Conservation (phyloP, 2,888 invertebrate genomes). For the Epinotia brunnichana region DNA sequence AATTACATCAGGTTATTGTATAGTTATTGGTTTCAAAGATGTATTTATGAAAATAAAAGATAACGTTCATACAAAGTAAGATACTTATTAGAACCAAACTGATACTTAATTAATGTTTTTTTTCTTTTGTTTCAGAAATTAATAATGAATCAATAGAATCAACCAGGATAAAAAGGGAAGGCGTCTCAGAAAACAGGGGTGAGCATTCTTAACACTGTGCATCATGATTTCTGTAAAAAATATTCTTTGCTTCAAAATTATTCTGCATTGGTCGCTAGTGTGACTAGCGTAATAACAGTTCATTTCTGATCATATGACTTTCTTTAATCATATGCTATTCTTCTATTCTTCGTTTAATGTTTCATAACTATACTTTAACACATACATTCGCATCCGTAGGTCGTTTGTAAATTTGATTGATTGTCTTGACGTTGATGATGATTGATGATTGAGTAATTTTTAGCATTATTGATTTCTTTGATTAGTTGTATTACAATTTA, state of each 20-base stretch:
- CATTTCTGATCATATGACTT: constrained; percentile 10
- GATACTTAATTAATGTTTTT: neutral
- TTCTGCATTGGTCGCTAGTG: constrained; percentile 19
- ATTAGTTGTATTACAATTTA: neutral
- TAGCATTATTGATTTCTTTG: neutral
- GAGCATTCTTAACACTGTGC: constrained; percentile 52
- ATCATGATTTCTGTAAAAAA: constrained; percentile 51
- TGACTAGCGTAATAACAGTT: constrained; percentile 29
- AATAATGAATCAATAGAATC: constrained; percentile 72
- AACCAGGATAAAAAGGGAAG: constrained; percentile 78
- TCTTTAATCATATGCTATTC: constrained; percentile 7
- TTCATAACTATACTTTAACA: constrained; percentile 25
- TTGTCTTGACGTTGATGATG: constrained; percentile 46
- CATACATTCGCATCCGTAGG: constrained; percentile 26
- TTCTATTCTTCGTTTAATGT: constrained; percentile 21
- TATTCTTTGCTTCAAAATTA: constrained; percentile 54
- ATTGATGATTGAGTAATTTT: constrained; percentile 38
- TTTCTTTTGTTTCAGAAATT: constrained; percentile 71
- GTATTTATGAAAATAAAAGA: neutral
- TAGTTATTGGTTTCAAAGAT: neutral
- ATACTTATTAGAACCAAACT: neutral
- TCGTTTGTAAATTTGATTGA: constrained; percentile 40
- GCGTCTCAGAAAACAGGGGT: constrained; percentile 81
- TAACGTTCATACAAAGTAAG: neutral
- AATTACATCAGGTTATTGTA: neutral